phyloP scores from a whole-genome alignment of 2,113 vertebrate genomes.

The Hucho hucho region DNA sequence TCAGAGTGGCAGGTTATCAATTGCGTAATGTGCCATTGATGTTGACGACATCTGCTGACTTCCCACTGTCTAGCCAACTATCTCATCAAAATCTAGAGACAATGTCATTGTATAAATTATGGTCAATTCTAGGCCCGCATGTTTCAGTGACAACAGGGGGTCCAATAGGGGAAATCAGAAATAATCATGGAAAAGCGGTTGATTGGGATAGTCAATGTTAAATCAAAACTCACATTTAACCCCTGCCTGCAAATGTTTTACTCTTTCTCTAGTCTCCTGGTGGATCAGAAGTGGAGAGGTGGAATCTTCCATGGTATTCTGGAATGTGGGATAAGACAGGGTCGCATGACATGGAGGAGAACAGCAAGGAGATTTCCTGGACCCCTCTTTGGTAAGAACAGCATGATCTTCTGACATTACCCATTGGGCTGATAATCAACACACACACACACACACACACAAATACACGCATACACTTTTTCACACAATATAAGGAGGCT shows the following conservation, averaged over 20 bases:
- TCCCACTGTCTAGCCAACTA: too few relatives aligned
- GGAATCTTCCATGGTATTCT: background rate
- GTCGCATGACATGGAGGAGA: background rate
- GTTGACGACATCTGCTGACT: too few relatives aligned
- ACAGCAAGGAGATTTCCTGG: background rate
- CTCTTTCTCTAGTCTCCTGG: background rate
- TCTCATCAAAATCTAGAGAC: too few relatives aligned
- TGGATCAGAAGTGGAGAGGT: background rate
- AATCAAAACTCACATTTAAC: background rate
- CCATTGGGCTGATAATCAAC: slow-evolving; percentile 7
- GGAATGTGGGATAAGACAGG: background rate
- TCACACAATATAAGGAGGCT: background rate
- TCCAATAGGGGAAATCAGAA: too few relatives aligned
- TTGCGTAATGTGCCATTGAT: background rate
- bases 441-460: background rate
- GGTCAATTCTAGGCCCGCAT: too few relatives aligned
- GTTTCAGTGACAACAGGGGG: too few relatives aligned
- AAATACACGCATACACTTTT: background rate
- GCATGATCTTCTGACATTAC: background rate
- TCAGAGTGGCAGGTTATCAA: background rate
- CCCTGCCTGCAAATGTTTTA: background rate
- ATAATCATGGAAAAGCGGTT: too few relatives aligned
- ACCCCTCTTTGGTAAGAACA: background rate
- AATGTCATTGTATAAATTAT: too few relatives aligned
- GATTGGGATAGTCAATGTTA: too few relatives aligned